phyloP scores from a whole-genome alignment of 2,888 invertebrate species.

The Zaprionus bogoriensis region DNA sequence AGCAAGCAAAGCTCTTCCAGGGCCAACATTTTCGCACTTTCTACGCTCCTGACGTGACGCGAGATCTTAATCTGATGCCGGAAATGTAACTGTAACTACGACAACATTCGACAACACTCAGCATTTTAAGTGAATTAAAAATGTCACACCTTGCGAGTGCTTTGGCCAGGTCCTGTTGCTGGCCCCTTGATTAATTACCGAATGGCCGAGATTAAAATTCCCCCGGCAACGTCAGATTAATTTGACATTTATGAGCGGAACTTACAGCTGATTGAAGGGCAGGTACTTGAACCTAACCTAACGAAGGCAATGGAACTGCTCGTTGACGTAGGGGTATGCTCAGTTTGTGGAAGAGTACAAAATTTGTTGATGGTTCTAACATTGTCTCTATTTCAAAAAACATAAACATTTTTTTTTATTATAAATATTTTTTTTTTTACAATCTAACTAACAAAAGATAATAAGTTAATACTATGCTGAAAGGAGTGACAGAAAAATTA shows the following conservation, averaged over 20 bases:
- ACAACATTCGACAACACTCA: neutral
- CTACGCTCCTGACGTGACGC: neutral
- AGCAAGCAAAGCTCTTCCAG: neutral
- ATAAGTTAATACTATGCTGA: too few species aligned
- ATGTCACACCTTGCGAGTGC: conserved; percentile 15
- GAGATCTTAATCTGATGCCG: conserved; percentile 14
- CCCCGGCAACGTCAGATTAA: neutral
- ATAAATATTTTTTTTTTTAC: too few species aligned
- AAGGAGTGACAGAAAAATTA: too few species aligned
- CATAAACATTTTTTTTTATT: too few species aligned
- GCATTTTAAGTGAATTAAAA: conserved; percentile 30
- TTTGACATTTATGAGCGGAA: conserved; percentile 6
- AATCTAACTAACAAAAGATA: too few species aligned
- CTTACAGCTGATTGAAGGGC: neutral
- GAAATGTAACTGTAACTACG: conserved; percentile 3
- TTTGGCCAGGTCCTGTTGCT: too few species aligned
- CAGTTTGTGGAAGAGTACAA: too few species aligned
- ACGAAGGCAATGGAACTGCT: neutral
- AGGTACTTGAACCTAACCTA: neutral
- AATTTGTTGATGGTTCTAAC: too few species aligned
- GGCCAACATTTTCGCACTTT: neutral
- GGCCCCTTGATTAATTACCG: conserved; percentile 16
- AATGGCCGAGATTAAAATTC: neutral
- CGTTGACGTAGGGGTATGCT: too few species aligned
- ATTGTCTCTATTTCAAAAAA: too few species aligned